Evolutionary conservation across 2,113 vertebrate genomes (phyloP), one percentile per base, ranked within the genome.

Genomic region (Charadrius vociferus): DNA sequence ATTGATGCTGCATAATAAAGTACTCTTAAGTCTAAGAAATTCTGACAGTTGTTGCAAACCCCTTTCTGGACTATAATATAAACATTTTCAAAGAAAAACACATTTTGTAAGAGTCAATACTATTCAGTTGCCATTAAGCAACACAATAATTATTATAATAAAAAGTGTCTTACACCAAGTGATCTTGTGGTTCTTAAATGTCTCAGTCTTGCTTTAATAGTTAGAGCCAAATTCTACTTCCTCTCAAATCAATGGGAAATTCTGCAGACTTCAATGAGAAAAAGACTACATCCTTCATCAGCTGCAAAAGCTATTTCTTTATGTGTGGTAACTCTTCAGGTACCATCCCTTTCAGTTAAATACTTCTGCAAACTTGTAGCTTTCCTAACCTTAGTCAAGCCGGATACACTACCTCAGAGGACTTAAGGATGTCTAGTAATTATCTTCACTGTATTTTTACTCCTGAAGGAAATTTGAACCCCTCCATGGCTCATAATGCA

Each of bases 91-190:
- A 96, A 97, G 66, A 94, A 95, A 93, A 73, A 55, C 86, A 91
- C 16, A 45, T 97, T 96, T 97, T 96, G 91, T 95, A 95, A 95
- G 86, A 96, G 82, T 65, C 77, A 92, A 87, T 85, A 74, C 49
- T 66, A 75, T 83, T 92, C 81, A 82, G 83, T 59, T 94, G 67
- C 50, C 59, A 82, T 93, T 93, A 95, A 94, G 91, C 86, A 97
- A 97, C 70, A 94, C 80, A 89, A 53, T 94, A 94, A 95, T 95
- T 96, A 78, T 78, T 68, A 80, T 95, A 92, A 97, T 96, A 77
- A 88, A 77, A 45, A 91, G 56, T 81, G 71, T 84, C 73, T 94
- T 91, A 55, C 37, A 93, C 56, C 52, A 86, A 93, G 58, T 83
- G 52, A 83, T 94, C 88, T 90, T 97, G 90, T 89, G 93, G 96